Conservation (phyloP, 2,888 invertebrate species). For the Phoronis australis region DNA sequence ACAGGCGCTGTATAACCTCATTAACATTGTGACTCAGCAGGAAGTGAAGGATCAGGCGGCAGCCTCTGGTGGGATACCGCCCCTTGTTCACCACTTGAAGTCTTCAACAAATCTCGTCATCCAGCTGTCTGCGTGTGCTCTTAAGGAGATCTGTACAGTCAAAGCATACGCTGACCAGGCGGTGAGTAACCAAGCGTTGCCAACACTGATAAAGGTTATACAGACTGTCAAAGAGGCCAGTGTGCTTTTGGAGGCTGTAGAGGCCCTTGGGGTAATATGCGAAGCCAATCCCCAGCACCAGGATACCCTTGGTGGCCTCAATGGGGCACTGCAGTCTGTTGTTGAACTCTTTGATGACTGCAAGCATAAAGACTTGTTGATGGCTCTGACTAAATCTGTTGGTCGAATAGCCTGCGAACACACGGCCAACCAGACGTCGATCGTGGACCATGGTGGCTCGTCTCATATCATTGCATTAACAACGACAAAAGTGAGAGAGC, state of each 20-base stretch:
- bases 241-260: constrained; percentile 34
- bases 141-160: constrained; percentile 31
- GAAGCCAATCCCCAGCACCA: constrained; percentile 28
- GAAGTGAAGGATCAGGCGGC: constrained; percentile 39
- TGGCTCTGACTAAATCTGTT: constrained; percentile 34
- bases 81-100: constrained; percentile 36
- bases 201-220: constrained; percentile 30
- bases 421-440: constrained; percentile 34
- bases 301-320: constrained; percentile 25
- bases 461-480: constrained; percentile 34
- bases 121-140: constrained; percentile 32
- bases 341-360: constrained; percentile 33
- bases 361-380: constrained; percentile 29
- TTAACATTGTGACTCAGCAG: constrained; percentile 32
- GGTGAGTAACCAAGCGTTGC: constrained; percentile 36
- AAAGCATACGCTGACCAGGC: constrained; percentile 34
- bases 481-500: constrained; percentile 30
- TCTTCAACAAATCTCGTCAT: constrained; percentile 25
- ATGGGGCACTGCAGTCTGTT: constrained; percentile 50
- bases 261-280: constrained; percentile 38
- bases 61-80: constrained; percentile 31
- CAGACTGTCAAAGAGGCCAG: constrained; percentile 32
- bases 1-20: constrained; percentile 32
- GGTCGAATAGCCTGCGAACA: constrained; percentile 29
- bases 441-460: constrained; percentile 38